phyloP scores from a whole-genome alignment of 2,113 vertebrate genomes.

The Gasterosteus nipponicus region DNA sequence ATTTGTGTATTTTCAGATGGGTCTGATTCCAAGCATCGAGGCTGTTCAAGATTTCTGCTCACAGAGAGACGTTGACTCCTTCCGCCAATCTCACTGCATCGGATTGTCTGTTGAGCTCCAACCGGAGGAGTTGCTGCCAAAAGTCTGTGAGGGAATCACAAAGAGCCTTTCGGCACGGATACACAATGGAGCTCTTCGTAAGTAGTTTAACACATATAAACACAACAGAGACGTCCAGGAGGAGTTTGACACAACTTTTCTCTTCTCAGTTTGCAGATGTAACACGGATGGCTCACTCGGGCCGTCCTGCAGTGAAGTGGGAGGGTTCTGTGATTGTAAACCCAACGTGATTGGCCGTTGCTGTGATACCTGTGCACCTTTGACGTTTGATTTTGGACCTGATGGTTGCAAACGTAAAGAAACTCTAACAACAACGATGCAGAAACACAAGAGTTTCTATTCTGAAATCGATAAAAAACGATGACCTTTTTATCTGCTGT shows the following conservation, averaged over 20 bases:
- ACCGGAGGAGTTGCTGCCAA: constrained; percentile 68
- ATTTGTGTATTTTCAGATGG: constrained; percentile 78
- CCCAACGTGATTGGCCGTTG: constrained; percentile 82
- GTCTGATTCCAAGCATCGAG: constrained; percentile 83
- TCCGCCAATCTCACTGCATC: constrained; percentile 81
- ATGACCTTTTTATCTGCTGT: not conserved
- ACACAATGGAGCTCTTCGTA: constrained; percentile 83
- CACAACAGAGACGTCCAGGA: not conserved
- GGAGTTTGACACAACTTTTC: too few species aligned
- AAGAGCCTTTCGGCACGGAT: constrained; percentile 86
- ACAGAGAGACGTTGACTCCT: constrained; percentile 78
- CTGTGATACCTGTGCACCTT: constrained; percentile 84
- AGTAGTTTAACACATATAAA: constrained; percentile 55
- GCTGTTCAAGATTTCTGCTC: constrained; percentile 84
- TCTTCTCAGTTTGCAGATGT: constrained; percentile 85
- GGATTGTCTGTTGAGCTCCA: constrained; percentile 76
- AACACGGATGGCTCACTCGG: constrained; percentile 78
- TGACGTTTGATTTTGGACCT: constrained; percentile 84
- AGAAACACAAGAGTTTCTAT: not conserved
- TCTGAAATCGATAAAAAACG: not conserved
- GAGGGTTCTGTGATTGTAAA: constrained; percentile 87
- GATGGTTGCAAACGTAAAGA: constrained; percentile 85
- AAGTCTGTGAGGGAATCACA: constrained; percentile 79
- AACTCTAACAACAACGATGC: not conserved
- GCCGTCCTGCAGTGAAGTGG: constrained; percentile 81